Base-by-base conservation (phyloP, 2,888 invertebrate genomes). In the Coecobrya sp. region DNA sequence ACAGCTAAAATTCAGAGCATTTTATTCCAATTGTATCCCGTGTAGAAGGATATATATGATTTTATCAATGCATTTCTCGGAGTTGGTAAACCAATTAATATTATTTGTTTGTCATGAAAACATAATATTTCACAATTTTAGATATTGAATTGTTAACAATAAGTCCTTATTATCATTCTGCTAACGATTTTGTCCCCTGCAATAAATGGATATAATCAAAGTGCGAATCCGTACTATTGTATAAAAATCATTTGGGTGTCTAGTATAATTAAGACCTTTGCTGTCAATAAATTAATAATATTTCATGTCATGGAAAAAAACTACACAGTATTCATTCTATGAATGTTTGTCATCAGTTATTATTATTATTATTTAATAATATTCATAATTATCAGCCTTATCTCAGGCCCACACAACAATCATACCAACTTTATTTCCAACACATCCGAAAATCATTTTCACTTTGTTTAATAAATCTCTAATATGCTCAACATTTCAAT, bases 361-460 rank as follows among this genome's bases (percentile, higher is more conserved):
- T 59, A 49, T 13, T 36, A 52, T 16, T 52, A 16, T 11, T 16
- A 62, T 62, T n/a, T 2, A 10, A 10, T 19, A 62, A 62, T 62
- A 62, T 62, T 62, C 16, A 19, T 62, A 22, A n/a, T 49, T 49
- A 49, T 3, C 11, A 49, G 49, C 49, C 49, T 49, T 73, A 42
- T 73, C 68, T 13, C 68, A 65, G 19, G n/a, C 59, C 22, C 59
- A 27, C 73, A 73, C 10, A n/a, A 73, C 73, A n/a, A n/a, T n/a
- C 30, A 27, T 27, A 30, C 1, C 73, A 73, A 73, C 42, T 73
- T 73, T 36, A 73, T 73, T 73, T 42, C 42, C 8, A 73, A 8
- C 73, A 8, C 8, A 73, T 73, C n/a, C 16, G 19, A 73, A 62
- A 62, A 62, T 10, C 27, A 36, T 36, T n/a, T 11, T 19, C 0